These are phyloP conservation scores for Herminia tarsipennalis DNA, from an alignment of 2,888 invertebrate genomes.

Conservation along the genomic window DNA sequence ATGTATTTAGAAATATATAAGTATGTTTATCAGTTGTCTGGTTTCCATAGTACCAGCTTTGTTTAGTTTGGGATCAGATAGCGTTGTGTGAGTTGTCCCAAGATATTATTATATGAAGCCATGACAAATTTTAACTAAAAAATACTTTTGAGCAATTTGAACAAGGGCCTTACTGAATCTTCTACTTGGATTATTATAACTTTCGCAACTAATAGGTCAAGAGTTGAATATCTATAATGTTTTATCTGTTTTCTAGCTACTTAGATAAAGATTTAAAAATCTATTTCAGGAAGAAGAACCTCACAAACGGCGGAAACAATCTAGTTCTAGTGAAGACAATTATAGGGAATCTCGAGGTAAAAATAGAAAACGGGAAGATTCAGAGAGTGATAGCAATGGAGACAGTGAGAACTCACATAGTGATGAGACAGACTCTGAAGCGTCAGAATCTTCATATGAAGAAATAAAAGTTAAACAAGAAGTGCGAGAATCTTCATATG, in stretches of 20 bases:
- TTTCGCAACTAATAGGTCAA: no score
- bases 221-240: neutral
- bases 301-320: constrained; percentile 62
- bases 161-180: no score
- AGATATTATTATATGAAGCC: no score
- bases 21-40: no score
- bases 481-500: constrained; percentile 63
- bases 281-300: constrained; percentile 69
- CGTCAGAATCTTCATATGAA: constrained; percentile 66
- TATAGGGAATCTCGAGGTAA: constrained; percentile 49
- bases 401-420: constrained; percentile 43
- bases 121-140: no score
- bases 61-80: no score
- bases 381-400: constrained; percentile 49
- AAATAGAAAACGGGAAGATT: constrained; percentile 55
- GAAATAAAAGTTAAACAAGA: constrained; percentile 57
- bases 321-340: constrained; percentile 61
- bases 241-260: neutral
- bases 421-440: constrained; percentile 53
- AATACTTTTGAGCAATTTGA: no score
- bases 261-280: neutral
- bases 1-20: no score
- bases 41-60: no score
- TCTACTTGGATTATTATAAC: no score
- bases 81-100: no score